A percentile compares a stretch with the other conserved stretches of the same genome.
Evolutionary conservation across 2,797 vertebrate species (phyloP).

Genomic region (Avahi laniger): DNA sequence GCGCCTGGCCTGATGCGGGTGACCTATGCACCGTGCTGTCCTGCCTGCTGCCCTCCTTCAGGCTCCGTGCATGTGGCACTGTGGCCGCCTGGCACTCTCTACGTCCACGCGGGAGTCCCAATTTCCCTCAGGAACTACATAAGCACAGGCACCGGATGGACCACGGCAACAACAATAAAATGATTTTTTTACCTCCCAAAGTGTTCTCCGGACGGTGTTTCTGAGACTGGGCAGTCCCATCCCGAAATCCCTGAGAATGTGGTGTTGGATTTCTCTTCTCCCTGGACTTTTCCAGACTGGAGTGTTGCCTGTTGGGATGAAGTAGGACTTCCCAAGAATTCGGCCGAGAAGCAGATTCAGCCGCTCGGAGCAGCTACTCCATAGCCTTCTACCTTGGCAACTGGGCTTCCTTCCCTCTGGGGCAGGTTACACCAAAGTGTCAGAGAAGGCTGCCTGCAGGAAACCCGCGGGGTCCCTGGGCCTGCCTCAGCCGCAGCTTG

Average conservation of each 20-base stretch:
- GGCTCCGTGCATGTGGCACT: fast-evolving
- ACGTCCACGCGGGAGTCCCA: not conserved
- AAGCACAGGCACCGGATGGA: not conserved
- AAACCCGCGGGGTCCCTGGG: not conserved
- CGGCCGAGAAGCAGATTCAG: not conserved
- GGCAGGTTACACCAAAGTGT: not conserved
- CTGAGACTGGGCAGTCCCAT: too few relatives aligned
- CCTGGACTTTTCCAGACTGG: too few relatives aligned
- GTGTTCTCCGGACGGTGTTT: not conserved
- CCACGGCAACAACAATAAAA: too few relatives aligned
- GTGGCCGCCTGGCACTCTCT: not conserved
- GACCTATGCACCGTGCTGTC: fast-evolving
- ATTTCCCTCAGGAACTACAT: fast-evolving
- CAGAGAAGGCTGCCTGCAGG: not conserved
- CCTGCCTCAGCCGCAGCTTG: not conserved
- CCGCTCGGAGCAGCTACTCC: not conserved
- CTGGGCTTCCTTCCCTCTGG: not conserved
- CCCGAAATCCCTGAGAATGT: not conserved
- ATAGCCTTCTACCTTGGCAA: not conserved
- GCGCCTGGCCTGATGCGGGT: not conserved
- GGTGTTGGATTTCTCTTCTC: not conserved
- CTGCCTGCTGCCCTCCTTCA: not conserved
- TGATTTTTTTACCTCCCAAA: not conserved
- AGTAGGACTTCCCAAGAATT: not conserved
- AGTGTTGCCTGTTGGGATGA: fast-evolving